Evolutionary conservation across 2,797 vertebrate species (phyloP).

Genomic region (Tokudaia tokunoshimensis): DNA sequence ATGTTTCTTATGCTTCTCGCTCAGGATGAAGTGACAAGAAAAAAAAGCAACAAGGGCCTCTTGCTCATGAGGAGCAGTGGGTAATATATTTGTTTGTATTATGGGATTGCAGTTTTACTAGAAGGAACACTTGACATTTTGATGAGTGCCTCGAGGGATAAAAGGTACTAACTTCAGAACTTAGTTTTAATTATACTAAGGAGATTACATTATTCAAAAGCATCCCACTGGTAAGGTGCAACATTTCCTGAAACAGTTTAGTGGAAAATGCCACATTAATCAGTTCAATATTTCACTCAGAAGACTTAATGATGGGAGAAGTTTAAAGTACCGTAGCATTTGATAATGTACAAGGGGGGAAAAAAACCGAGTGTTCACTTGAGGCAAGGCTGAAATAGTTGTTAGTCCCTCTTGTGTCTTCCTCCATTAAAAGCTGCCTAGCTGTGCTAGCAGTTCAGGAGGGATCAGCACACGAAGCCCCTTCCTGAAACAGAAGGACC

Average conservation of each 20-base stretch:
- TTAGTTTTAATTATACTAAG: conserved; percentile 88
- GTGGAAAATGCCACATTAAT: conserved; percentile 88
- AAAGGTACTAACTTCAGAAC: conserved; percentile 87
- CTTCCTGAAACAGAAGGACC: conserved; percentile 28
- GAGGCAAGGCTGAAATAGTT: conserved; percentile 44
- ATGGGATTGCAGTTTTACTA: conserved; percentile 82
- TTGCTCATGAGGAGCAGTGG: conserved; percentile 75
- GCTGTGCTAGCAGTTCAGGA: conserved; percentile 7
- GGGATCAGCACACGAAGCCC: neutral
- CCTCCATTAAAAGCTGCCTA: conserved; percentile 48
- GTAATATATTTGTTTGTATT: conserved; percentile 87
- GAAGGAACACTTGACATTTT: conserved; percentile 88
- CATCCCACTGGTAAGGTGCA: conserved; percentile 86
- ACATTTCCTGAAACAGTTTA: conserved; percentile 87
- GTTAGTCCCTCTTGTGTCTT: conserved; percentile 50
- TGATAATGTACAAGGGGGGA: conserved; percentile 45
- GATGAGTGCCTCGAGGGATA: conserved; percentile 85
- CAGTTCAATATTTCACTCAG: conserved; percentile 86
- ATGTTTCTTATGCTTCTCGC: conserved; percentile 76
- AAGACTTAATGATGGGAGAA: conserved; percentile 85
- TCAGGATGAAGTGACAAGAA: conserved; percentile 76
- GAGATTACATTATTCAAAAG: conserved; percentile 88
- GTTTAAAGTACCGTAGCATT: conserved; percentile 74
- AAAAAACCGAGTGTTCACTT: conserved; percentile 32
- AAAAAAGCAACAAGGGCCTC: conserved; percentile 66